phyloP scores from a whole-genome alignment of 2,888 invertebrate genomes.

The Agrochola lota region DNA sequence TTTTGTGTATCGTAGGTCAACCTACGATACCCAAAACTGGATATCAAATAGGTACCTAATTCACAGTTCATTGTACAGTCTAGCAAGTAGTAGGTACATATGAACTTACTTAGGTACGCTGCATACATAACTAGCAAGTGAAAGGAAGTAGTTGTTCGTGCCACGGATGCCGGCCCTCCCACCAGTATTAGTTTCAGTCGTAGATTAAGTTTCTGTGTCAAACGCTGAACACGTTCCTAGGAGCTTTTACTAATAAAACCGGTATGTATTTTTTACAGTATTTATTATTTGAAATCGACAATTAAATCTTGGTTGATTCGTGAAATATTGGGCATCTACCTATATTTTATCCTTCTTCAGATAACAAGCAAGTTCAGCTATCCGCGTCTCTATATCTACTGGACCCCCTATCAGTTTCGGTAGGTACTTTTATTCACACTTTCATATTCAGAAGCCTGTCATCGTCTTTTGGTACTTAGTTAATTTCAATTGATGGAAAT shows the following conservation, averaged over 20 bases:
- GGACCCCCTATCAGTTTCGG: neutral
- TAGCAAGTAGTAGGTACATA: neutral
- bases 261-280: slow-evolving; percentile 29
- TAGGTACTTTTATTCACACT: neutral
- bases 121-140: slow-evolving; percentile 33
- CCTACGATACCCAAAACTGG: slow-evolving; percentile 3
- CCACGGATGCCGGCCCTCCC: slow-evolving; percentile 16
- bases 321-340: neutral
- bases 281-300: neutral
- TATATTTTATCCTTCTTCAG: neutral
- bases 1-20: no score
- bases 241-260: neutral
- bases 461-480: neutral
- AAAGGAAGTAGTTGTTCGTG: slow-evolving; percentile 38
- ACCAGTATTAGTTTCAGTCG: slow-evolving; percentile 30
- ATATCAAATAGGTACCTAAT: neutral
- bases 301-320: neutral
- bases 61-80: neutral
- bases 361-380: neutral
- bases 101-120: neutral
- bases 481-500: neutral
- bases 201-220: slow-evolving; percentile 37
- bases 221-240: slow-evolving; percentile 19
- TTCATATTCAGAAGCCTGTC: neutral
- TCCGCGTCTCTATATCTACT: neutral